Percentiles rank a stretch among this genome's conserved stretches.
Conservation (phyloP, 2,113 vertebrate genomes). For the Acanthisitta chloris region DNA sequence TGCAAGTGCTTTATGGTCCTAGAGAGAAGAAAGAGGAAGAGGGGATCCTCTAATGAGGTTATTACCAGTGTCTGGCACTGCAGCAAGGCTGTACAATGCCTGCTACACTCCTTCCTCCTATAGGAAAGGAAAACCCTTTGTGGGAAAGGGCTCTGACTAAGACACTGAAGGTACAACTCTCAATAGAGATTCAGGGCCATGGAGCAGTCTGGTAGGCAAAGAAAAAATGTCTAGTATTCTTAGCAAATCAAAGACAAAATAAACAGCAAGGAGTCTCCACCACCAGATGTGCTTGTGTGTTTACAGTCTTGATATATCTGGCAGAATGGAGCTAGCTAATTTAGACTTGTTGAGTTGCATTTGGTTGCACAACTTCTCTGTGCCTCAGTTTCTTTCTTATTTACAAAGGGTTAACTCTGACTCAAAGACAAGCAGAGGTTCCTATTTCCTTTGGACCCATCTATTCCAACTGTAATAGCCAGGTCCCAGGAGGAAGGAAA, state of each 20-base stretch:
- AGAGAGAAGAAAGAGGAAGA: not conserved
- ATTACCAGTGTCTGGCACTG: not conserved
- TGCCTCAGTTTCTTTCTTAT: not conserved
- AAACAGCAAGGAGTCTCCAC: not conserved
- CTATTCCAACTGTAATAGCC: not conserved
- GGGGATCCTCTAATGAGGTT: conserved; percentile 1
- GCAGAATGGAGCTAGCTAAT: not conserved
- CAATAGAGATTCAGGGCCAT: not conserved
- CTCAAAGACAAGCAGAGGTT: not conserved
- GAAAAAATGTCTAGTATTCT: not conserved
- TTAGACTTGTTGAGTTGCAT: not conserved
- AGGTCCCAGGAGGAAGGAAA: not conserved
- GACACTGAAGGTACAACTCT: not conserved
- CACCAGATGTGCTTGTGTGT: not conserved
- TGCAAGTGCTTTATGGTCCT: conserved; percentile 10
- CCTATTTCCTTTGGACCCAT: not conserved
- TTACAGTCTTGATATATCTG: not conserved
- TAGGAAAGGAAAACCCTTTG: not conserved
- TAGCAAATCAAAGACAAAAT: not conserved
- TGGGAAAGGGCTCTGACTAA: not conserved
- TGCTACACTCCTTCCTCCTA: not conserved
- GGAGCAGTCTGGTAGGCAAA: not conserved
- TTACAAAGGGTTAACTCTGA: not conserved
- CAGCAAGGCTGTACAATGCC: not conserved
- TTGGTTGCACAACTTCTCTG: fast-evolving